These are phyloP conservation scores for Thrips palmi DNA, from an alignment of 1,140 invertebrate genomes.

Conservation along the genomic window DNA sequence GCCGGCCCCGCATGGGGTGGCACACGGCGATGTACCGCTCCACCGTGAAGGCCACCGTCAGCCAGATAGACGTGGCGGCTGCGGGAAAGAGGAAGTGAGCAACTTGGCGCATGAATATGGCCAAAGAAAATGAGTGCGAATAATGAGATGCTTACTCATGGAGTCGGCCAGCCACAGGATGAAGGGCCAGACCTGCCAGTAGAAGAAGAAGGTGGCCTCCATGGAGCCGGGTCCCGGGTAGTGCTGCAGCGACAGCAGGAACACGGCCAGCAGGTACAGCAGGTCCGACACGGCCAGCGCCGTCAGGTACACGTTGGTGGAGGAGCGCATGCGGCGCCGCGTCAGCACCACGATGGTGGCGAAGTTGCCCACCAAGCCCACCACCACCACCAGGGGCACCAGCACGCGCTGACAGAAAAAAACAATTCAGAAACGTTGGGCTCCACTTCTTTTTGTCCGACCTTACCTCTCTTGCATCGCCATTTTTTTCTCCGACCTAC, in stretches of 20 bases:
- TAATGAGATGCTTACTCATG: constrained; percentile 29
- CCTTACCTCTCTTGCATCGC: too few relatives aligned
- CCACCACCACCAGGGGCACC: constrained; percentile 43
- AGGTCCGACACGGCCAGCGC: constrained; percentile 53
- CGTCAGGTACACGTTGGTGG: constrained; percentile 56
- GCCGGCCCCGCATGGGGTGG: constrained; percentile 52
- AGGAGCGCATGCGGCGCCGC: constrained; percentile 49
- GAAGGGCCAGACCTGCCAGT: constrained; percentile 34
- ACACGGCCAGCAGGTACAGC: constrained; percentile 43
- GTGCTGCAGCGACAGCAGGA: constrained; percentile 42
- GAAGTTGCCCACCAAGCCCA: constrained; percentile 50
- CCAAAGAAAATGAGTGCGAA: too few relatives aligned
- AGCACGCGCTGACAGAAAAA: constrained; percentile 46
- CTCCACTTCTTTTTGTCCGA: too few relatives aligned
- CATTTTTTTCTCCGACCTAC: too few relatives aligned
- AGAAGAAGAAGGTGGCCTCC: constrained; percentile 21
- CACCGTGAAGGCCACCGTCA: constrained; percentile 59
- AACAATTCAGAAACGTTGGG: too few relatives aligned
- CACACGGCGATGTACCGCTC: constrained; percentile 61
- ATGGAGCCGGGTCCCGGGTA: constrained; percentile 29
- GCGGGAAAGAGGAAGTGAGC: constrained; percentile 14
- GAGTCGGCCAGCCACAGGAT: constrained; percentile 40
- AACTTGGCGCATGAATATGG: neutral
- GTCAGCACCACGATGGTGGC: constrained; percentile 56
- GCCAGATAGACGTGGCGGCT: constrained; percentile 56